phyloP scores from a whole-genome alignment of 2,888 invertebrate species.

The Tineola bisselliella region DNA sequence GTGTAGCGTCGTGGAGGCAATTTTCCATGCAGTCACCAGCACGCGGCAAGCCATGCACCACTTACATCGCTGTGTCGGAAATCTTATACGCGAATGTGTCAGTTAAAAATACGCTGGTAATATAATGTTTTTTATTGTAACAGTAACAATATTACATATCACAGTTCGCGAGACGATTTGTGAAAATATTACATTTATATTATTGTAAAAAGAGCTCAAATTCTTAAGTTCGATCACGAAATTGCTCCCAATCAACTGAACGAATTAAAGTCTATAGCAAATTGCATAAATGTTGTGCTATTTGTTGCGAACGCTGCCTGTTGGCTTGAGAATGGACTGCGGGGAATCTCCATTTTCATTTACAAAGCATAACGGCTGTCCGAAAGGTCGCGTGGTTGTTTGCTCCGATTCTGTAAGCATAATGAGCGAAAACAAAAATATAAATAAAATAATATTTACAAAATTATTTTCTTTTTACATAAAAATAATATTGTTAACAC shows the following conservation, averaged over 20 bases:
- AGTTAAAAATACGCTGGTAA: neutral
- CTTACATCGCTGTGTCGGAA: constrained; percentile 31
- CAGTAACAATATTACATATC: constrained; percentile 59
- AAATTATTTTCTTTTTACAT: constrained; percentile 22
- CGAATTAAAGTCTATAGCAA: constrained; percentile 19
- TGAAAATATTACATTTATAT: neutral
- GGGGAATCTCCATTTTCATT: constrained; percentile 66
- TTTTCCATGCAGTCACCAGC: constrained; percentile 38
- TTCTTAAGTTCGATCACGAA: neutral
- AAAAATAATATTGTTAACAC: constrained; percentile 21
- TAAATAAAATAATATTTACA: constrained; percentile 23
- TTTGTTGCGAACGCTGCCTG: constrained; percentile 64
- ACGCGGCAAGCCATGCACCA: constrained; percentile 63
- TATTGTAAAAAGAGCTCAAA: neutral
- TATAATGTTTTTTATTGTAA: constrained; percentile 58
- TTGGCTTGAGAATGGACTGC: constrained; percentile 62
- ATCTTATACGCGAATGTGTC: neutral
- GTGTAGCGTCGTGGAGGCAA: neutral
- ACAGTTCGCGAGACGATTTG: constrained; percentile 60
- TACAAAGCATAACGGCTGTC: constrained; percentile 80
- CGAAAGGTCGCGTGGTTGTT: constrained; percentile 75
- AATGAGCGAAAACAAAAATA: constrained; percentile 19
- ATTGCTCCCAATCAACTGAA: constrained; percentile 32
- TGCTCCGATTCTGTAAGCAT: constrained; percentile 63
- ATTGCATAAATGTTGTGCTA: constrained; percentile 31